A percentile compares a stretch with the other conserved stretches of the same genome.
phyloP scores from a whole-genome alignment of 2,888 invertebrate genomes.

The Limnephilus auricula region DNA sequence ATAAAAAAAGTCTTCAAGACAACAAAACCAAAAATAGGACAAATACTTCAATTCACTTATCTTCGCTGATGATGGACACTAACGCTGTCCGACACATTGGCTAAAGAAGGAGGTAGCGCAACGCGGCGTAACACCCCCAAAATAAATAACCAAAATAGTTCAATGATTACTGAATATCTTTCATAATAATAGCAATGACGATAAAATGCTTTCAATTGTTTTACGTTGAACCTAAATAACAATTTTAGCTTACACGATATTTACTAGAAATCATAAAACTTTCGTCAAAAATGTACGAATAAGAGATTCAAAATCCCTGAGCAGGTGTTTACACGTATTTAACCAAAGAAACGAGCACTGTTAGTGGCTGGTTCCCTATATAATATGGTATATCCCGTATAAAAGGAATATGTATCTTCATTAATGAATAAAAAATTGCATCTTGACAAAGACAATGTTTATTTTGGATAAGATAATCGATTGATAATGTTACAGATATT shows the following conservation, averaged over 20 bases:
- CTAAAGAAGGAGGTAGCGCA: too few species aligned
- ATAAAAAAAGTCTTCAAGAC: not conserved
- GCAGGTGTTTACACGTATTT: not conserved
- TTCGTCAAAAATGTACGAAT: not conserved
- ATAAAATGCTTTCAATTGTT: not conserved
- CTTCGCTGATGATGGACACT: too few species aligned
- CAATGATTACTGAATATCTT: not conserved
- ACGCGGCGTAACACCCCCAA: too few species aligned
- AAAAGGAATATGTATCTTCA: not conserved
- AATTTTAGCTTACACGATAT: not conserved
- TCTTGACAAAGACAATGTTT: not conserved
- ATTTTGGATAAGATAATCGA: not conserved
- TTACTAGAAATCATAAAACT: not conserved
- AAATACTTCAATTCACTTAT: too few species aligned
- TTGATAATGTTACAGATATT: not conserved
- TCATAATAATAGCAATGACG: not conserved
- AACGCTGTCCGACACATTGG: too few species aligned
- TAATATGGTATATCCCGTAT: not conserved
- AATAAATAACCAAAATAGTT: too few species aligned
- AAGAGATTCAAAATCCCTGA: not conserved
- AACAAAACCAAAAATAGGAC: not conserved
- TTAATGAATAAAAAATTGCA: not conserved
- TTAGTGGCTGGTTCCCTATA: not conserved
- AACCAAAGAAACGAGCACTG: not conserved
- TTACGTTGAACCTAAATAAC: too few species aligned